phyloP scores from a whole-genome alignment of 2,113 vertebrate genomes.

The Onychorhynchus coronatus region DNA sequence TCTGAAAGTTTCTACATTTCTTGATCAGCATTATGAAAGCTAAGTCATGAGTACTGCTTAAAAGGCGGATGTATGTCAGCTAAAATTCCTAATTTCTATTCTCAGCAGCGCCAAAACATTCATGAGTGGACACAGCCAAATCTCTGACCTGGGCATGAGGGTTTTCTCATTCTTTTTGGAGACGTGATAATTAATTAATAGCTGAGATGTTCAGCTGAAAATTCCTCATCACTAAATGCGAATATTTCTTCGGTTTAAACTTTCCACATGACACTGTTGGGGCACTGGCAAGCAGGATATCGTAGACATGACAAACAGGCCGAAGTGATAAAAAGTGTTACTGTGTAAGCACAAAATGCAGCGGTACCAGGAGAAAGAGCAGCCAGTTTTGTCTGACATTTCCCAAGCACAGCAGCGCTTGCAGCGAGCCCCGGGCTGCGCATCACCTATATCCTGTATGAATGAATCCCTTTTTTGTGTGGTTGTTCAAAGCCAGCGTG shows the following conservation, averaged over 20 bases:
- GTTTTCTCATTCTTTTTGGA: neutral
- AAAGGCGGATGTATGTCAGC: neutral
- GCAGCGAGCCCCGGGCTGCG: neutral
- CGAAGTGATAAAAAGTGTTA: neutral
- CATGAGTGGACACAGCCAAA: neutral
- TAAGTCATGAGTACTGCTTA: neutral
- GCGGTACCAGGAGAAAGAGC: neutral
- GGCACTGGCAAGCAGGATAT: neutral
- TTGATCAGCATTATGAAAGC: neutral
- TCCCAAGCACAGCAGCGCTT: neutral
- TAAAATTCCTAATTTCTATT: neutral
- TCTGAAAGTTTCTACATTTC: neutral
- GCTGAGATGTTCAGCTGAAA: neutral
- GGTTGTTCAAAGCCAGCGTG: slow-evolving; percentile 24
- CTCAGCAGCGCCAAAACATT: neutral
- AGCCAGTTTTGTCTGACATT: slow-evolving; percentile 5
- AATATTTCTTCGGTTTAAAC: neutral
- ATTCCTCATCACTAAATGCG: accelerated
- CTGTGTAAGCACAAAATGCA: slow-evolving; percentile 39
- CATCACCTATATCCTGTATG: slow-evolving; percentile 57
- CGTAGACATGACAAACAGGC: neutral
- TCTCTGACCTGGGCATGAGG: neutral
- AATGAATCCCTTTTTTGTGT: slow-evolving; percentile 38
- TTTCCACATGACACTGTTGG: accelerated
- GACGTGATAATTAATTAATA: neutral